Percentiles rank a stretch among this genome's conserved stretches.
These are phyloP conservation scores for Apis cerana DNA, from an alignment of 1,140 invertebrate genomes.

Conservation along the genomic window DNA sequence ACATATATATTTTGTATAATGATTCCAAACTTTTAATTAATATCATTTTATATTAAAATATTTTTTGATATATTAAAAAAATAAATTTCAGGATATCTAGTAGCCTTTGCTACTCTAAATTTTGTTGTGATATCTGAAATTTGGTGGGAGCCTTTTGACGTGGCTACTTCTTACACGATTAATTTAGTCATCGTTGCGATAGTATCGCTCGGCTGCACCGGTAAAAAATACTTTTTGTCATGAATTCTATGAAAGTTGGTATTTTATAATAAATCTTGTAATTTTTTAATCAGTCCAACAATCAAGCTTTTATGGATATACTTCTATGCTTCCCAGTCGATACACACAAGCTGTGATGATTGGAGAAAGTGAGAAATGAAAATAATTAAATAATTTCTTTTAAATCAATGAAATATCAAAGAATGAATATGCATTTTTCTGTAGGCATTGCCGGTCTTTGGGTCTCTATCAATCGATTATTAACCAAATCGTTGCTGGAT, in stretches of 20 bases:
- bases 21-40: too few species aligned
- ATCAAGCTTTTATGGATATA: constrained; percentile 96
- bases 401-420: neutral
- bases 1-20: too few species aligned
- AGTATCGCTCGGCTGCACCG: constrained; percentile 93
- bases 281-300: constrained; percentile 87
- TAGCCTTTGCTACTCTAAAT: constrained; percentile 90
- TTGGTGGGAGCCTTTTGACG: constrained; percentile 89
- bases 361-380: constrained; percentile 90
- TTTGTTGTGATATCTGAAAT: constrained; percentile 93
- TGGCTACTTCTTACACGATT: constrained; percentile 88
- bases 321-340: constrained; percentile 92
- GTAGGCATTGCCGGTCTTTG: constrained; percentile 92
- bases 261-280: neutral
- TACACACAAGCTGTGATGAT: constrained; percentile 97
- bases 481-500: constrained; percentile 89
- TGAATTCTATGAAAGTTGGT: neutral
- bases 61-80: neutral
- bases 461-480: constrained; percentile 90
- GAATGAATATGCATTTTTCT: neutral
- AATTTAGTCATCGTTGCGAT: constrained; percentile 92
- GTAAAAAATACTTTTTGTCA: constrained; percentile 75
- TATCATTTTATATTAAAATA: too few species aligned
- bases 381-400: constrained; percentile 7
- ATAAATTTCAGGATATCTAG: constrained; percentile 86